Evolutionary conservation across 2,113 vertebrate species (phyloP).

Genomic region (Atrichornis clamosus): DNA sequence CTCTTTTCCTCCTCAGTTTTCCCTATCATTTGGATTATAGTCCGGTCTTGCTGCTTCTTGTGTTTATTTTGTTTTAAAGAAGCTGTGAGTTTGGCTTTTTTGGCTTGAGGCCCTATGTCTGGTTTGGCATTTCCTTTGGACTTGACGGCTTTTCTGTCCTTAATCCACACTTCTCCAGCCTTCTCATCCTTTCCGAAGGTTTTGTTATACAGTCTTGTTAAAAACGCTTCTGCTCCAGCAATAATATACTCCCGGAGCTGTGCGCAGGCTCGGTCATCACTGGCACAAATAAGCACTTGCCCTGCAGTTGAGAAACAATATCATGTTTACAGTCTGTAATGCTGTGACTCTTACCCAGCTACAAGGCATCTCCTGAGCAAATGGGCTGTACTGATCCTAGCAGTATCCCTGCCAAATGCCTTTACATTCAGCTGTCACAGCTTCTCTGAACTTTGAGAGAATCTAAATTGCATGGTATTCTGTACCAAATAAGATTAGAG

Average conservation of each 20-base stretch:
- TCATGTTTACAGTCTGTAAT: not conserved
- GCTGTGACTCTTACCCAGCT: not conserved
- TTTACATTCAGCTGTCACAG: not conserved
- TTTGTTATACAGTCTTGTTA: slow-evolving; percentile 84
- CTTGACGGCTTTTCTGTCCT: slow-evolving; percentile 55
- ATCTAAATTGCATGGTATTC: not conserved
- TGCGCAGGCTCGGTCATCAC: slow-evolving; percentile 92
- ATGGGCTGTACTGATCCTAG: not conserved
- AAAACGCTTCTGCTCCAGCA: slow-evolving; percentile 79
- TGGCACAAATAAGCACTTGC: slow-evolving; percentile 91
- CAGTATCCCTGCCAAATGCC: not conserved
- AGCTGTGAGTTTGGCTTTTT: slow-evolving; percentile 60
- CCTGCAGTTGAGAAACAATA: slow-evolving; percentile 70
- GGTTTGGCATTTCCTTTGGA: slow-evolving; percentile 35
- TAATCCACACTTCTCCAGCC: slow-evolving; percentile 57
- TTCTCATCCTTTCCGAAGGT: slow-evolving; percentile 82
- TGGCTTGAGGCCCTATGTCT: slow-evolving; percentile 62
- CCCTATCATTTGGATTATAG: slow-evolving; percentile 85
- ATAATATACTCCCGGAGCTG: slow-evolving; percentile 88
- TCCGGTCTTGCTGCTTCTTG: slow-evolving; percentile 73
- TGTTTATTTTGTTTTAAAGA: slow-evolving; percentile 49
- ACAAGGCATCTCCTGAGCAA: not conserved
- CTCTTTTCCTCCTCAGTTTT: slow-evolving; percentile 69
- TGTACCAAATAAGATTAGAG: not conserved
- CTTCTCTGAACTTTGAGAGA: not conserved